These are phyloP conservation scores for Hyppa rectilinea DNA, from an alignment of 2,888 invertebrate species.

Conservation along the genomic window DNA sequence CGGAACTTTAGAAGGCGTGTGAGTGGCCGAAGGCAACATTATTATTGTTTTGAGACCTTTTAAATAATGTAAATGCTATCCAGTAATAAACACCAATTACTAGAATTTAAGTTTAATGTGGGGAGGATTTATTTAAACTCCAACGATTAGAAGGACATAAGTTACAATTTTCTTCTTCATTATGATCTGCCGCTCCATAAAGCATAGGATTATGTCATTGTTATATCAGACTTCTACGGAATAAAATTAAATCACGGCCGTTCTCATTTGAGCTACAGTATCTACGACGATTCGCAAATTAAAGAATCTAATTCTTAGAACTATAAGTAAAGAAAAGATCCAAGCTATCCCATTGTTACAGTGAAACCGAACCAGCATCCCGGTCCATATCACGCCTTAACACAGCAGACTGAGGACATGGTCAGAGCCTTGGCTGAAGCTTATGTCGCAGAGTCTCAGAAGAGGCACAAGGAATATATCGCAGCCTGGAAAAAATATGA, in stretches of 20 bases:
- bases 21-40: no score
- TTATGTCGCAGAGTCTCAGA: conserved; percentile 16
- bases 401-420: conserved; percentile 10
- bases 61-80: no score
- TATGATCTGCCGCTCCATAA: neutral
- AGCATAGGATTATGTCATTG: neutral
- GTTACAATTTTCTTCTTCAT: neutral
- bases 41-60: no score
- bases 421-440: conserved; percentile 3
- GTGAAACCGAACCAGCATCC: conserved; percentile 13
- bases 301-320: no score
- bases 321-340: neutral
- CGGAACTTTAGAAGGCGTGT: no score
- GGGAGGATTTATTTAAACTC: no score
- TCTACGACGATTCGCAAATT: neutral
- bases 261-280: no score
- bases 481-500: conserved; percentile 11
- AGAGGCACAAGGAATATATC: conserved; percentile 4
- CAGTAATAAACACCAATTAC: no score
- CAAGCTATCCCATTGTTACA: conserved; percentile 21
- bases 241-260: neutral
- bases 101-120: no score
- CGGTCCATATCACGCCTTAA: conserved; percentile 15
- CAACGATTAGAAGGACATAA: no score
- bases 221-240: neutral